Base-by-base conservation (phyloP, 1,140 invertebrate genomes). In the Scaptodrosophila lebanonensis region DNA sequence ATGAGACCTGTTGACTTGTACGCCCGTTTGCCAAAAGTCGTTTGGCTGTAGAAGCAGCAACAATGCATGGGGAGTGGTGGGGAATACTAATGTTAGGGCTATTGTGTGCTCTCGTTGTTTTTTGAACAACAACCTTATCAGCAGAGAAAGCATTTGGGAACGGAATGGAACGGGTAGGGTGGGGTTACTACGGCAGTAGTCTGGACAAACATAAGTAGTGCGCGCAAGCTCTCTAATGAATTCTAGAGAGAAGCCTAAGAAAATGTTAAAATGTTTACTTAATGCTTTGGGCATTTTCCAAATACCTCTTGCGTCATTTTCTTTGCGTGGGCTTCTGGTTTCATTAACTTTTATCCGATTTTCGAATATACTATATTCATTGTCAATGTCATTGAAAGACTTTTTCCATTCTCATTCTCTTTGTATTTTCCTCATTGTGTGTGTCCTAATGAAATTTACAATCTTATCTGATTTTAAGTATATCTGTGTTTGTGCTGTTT, bases 101-200 rank as follows among this genome's bases (percentile, higher is more conserved):
- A 8, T 13, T 43, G 38, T 50, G 53, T 56, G 62, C 32, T 51
- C 54, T 16, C 15, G 22, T 32, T 49, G 3, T 53, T 59, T 57
- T 71, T 72, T 77, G 30, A 52, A 57, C 54, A 62, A 68, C 75
- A 79, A 79, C 69, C 73, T 77, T 77, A 77, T 82, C 71, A 65
- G 48, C n/a, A 51, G 36, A 27, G 44, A 51, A 30, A 65, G 32
- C 33, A n/a, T n/a, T n/a, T n/a, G n/a, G n/a, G n/a, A n/a, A n/a
- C n/a, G n/a, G n/a, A n/a, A n/a, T n/a, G n/a, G n/a, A n/a, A n/a
- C n/a, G n/a, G n/a, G n/a, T n/a, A n/a, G n/a, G n/a, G n/a, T n/a
- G n/a, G n/a, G n/a, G n/a, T n/a, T n/a, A n/a, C n/a, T n/a, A n/a
- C n/a, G n/a, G n/a, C n/a, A n/a, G n/a, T n/a, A n/a, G n/a, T n/a